phyloP scores from a whole-genome alignment of 2,797 vertebrate genomes.

The Kryptopterus vitreolus region DNA sequence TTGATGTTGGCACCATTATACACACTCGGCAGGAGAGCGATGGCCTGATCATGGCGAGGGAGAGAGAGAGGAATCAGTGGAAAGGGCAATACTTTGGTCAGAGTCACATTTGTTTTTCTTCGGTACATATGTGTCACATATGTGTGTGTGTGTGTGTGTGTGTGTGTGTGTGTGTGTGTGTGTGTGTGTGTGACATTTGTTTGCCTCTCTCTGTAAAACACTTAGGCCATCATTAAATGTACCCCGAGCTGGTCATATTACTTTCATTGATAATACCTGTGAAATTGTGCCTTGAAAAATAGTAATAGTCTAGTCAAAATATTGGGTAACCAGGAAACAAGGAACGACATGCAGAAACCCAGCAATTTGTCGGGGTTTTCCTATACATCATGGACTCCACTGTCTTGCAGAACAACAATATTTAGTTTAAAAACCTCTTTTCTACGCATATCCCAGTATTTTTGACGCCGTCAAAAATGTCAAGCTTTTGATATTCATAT shows the following conservation, averaged over 20 bases:
- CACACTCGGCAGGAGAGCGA: conserved; percentile 12
- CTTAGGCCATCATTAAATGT: neutral
- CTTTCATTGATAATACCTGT: neutral
- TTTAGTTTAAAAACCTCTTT: too few relatives aligned
- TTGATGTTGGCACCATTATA: conserved; percentile 33
- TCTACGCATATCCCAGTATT: too few relatives aligned
- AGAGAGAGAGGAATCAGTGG: conserved; percentile 7
- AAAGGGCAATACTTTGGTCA: conserved; percentile 28
- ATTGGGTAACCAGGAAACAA: too few relatives aligned
- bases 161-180: neutral
- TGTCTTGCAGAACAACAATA: too few relatives aligned
- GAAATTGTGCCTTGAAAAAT: too few relatives aligned
- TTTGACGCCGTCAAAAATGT: too few relatives aligned
- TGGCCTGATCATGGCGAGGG: conserved; percentile 15
- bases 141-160: neutral
- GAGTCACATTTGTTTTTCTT: conserved; percentile 19
- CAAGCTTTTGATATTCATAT: too few relatives aligned
- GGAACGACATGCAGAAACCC: too few relatives aligned
- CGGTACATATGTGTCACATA: neutral
- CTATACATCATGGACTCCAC: too few relatives aligned
- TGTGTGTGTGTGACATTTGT: neutral
- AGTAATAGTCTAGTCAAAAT: neutral
- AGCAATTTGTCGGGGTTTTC: too few relatives aligned
- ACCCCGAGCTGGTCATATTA: neutral
- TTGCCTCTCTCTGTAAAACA: neutral